Evolutionary conservation across 2,888 invertebrate genomes (phyloP).

Genomic region (Bembecia ichneumoniformis): DNA sequence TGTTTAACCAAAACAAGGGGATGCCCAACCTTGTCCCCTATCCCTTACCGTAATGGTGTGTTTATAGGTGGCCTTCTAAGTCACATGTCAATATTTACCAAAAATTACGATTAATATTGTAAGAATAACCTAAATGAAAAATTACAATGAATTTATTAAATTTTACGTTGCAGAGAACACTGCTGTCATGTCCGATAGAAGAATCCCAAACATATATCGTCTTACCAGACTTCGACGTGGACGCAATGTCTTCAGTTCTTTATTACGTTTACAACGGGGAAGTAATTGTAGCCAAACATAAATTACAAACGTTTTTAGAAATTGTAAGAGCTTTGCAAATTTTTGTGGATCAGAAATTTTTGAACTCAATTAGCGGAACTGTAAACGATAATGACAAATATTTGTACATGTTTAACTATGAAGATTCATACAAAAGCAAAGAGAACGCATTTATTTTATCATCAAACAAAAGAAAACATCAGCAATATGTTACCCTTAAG

Average conservation of each 20-base stretch:
- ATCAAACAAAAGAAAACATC: slow-evolving; percentile 17
- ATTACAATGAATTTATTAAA: too few relatives aligned
- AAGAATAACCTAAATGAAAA: too few relatives aligned
- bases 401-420: slow-evolving; percentile 3
- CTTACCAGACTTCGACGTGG: slow-evolving; percentile 75
- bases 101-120: too few relatives aligned
- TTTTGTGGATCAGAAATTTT: slow-evolving; percentile 42
- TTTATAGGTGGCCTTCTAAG: too few relatives aligned
- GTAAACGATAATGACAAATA: slow-evolving; percentile 13
- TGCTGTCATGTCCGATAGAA: slow-evolving; percentile 42
- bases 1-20: too few relatives aligned
- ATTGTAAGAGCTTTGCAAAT: slow-evolving; percentile 65
- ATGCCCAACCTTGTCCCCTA: too few relatives aligned
- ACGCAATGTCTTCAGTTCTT: slow-evolving; percentile 75
- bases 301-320: slow-evolving; percentile 71
- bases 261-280: slow-evolving; percentile 80
- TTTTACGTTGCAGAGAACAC: slow-evolving; percentile 32
- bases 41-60: too few relatives aligned
- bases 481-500: slow-evolving; percentile 30
- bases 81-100: too few relatives aligned
- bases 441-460: slow-evolving; percentile 26
- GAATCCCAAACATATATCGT: slow-evolving; percentile 75
- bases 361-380: slow-evolving; percentile 20
- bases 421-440: slow-evolving; percentile 11
- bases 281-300: slow-evolving; percentile 71